Evolutionary conservation across 2,113 vertebrate species (phyloP).

Genomic region (Pseudonaja textilis): DNA sequence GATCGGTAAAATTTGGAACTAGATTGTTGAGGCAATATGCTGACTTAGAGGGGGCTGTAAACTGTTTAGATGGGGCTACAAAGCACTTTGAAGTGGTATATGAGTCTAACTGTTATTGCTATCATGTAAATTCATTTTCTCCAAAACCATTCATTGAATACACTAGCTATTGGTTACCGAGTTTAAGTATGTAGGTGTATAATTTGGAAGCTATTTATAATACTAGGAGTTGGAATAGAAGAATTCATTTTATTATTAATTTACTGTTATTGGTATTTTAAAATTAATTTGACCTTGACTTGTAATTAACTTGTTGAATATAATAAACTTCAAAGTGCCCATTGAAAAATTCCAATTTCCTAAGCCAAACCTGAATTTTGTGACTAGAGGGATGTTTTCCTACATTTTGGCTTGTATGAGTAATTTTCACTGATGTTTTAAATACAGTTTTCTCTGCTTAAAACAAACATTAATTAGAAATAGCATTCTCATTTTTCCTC

Average conservation of each 20-base stretch:
- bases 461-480: constrained; percentile 31
- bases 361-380: constrained; percentile 62
- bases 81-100: no score
- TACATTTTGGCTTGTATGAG: constrained; percentile 41
- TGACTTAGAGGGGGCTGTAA: no score
- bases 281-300: constrained; percentile 73
- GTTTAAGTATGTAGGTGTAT: constrained; percentile 17
- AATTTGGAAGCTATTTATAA: constrained; percentile 48
- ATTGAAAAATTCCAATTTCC: constrained; percentile 52
- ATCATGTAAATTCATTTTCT: constrained; percentile 13
- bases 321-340: constrained; percentile 54
- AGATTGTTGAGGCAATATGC: no score
- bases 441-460: constrained; percentile 30
- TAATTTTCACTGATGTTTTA: constrained; percentile 36
- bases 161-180: constrained; percentile 16
- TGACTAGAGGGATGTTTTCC: constrained; percentile 54
- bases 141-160: constrained; percentile 35
- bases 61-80: no score
- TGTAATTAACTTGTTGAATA: constrained; percentile 71
- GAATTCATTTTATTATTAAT: neutral
- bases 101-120: no score
- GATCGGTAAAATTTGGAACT: no score
- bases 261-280: constrained; percentile 28
- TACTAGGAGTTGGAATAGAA: constrained; percentile 57
- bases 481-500: constrained; percentile 22